phyloP scores from a whole-genome alignment of 2,797 vertebrate species.

The Periophthalmus magnuspinnatus region DNA sequence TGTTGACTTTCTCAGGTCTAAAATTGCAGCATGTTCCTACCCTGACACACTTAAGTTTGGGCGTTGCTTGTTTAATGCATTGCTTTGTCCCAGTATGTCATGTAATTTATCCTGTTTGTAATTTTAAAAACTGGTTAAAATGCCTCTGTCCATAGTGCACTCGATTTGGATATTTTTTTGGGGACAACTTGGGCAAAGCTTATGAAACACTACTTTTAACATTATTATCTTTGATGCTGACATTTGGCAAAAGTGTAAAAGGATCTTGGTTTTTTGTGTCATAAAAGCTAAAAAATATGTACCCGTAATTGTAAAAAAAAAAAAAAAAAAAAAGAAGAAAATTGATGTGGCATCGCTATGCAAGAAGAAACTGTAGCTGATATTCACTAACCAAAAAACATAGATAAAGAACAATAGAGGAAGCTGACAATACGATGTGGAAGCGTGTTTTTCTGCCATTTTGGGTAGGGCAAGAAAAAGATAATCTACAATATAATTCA shows the following conservation, averaged over 20 bases:
- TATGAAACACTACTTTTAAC: constrained; percentile 1
- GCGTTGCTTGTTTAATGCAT: too few species aligned
- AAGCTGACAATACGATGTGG: not conserved
- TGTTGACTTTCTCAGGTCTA: constrained; percentile 4
- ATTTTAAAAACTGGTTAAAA: not conserved
- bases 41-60: not conserved
- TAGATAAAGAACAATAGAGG: not conserved
- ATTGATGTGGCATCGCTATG: constrained; percentile 56
- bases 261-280: constrained; percentile 22
- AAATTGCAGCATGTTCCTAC: not conserved
- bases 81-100: not conserved
- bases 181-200: not conserved
- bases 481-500: not conserved
- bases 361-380: constrained; percentile 57
- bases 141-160: not conserved
- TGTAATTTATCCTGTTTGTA: not conserved
- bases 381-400: constrained; percentile 59
- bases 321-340: constrained; percentile 22
- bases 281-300: not conserved
- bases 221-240: not conserved
- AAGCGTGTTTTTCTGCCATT: not conserved
- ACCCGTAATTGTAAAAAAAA: constrained; percentile 29
- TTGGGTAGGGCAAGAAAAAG: not conserved
- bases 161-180: not conserved
- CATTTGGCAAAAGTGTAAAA: constrained; percentile 3